Conservation (phyloP, 2,797 vertebrate species). For the Synanceia verrucosa region DNA sequence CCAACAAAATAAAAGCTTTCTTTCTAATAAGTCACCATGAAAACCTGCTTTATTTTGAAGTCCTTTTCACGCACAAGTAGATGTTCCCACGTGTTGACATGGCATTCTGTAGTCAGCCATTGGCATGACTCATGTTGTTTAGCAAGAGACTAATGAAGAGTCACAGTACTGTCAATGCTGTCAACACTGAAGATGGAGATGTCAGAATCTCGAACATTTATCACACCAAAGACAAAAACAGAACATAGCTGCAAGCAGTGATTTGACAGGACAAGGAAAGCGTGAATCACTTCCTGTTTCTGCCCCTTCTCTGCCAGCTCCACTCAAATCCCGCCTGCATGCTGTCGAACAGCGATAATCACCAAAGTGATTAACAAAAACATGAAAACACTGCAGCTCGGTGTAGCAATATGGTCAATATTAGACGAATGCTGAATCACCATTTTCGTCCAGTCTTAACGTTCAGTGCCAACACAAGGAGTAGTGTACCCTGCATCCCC, state of each 20-base stretch:
- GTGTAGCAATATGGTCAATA: not conserved
- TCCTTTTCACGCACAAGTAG: not conserved
- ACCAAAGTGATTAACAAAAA: not conserved
- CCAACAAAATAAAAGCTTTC: not conserved
- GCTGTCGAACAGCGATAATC: not conserved
- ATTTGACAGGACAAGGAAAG: not conserved
- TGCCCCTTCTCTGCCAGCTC: not conserved
- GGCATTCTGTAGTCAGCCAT: constrained; percentile 10
- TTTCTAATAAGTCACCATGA: constrained; percentile 26
- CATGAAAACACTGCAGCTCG: not conserved
- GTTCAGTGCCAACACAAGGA: not conserved
- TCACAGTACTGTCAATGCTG: constrained; percentile 19
- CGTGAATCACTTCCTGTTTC: not conserved
- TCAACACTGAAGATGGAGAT: constrained; percentile 7
- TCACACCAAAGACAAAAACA: constrained; percentile 18
- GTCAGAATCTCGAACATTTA: constrained; percentile 17
- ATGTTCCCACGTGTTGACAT: not conserved
- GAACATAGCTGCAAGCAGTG: constrained; percentile 10
- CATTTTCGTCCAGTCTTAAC: not conserved
- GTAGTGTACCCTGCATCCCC: not conserved
- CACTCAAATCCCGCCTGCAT: not conserved
- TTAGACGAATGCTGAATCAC: not conserved
- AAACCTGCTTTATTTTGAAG: not conserved
- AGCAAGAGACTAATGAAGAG: constrained; percentile 7
- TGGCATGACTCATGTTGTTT: constrained; percentile 23